Base-by-base conservation (phyloP, 2,888 invertebrate genomes). In the Lasioglossum villosulum region DNA sequence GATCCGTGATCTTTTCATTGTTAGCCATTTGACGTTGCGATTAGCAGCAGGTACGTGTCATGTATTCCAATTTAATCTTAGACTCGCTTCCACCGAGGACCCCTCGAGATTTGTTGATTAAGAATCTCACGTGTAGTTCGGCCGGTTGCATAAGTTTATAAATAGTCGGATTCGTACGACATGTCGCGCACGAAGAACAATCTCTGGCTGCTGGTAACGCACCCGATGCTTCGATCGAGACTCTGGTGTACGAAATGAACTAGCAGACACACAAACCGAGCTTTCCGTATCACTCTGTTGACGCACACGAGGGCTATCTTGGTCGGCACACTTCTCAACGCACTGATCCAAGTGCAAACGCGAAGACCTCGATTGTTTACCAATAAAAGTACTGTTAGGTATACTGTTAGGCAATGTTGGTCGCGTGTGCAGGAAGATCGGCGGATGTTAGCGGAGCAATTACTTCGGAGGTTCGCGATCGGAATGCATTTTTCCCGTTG, bases 1-100 rank as follows among this genome's bases (percentile, higher is more conserved):
- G 70, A 34, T 88, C 88, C 27, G 45, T 80, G 42, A 66, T 12
- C 12, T 75, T 78, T 37, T 70, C 85, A 81, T 89, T 88, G 16
- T 90, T 86, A 63, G 89, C 88, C 90, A 90, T 90, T 82, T 88
- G 77, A 66, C 59, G 27, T 42, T 39, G 30, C 6, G 30, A 16
- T 63, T 56, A 56, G 0, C 27, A 12, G 23, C 39, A 45, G 37
- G 34, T n/a, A 16, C 63, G 59, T 23, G 39, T 75, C 27, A n/a
- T 45, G 56, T 75, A 71, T 27, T 59, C 42, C 3, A 14, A 37
- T 82, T 68, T 82, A 82, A 83, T 73, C 73, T 77, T 83, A 68
- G 83, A 77, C n/a, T 4, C 45, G 34, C 72, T 42, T 59, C 42
- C 63, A 37, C 42, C 52, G 71, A 66, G 39, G 39, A 75, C 10